Percentiles rank a stretch among this genome's conserved stretches.
Conservation (phyloP, 2,113 vertebrate species). For the Halcyon senegalensis region DNA sequence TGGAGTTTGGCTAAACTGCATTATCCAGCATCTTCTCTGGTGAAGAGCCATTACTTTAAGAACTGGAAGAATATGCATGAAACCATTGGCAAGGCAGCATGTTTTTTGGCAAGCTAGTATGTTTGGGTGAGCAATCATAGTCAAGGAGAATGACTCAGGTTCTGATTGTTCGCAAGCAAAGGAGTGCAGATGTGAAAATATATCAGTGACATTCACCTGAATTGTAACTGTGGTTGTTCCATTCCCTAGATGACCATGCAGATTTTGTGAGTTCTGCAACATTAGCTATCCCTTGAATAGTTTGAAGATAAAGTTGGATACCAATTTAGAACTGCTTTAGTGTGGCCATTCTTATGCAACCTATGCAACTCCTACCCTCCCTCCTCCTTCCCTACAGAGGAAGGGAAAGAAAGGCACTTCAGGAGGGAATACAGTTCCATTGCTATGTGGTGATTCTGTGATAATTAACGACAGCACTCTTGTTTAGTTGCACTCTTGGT, state of each 20-base stretch:
- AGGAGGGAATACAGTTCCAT: background rate
- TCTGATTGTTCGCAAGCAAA: background rate
- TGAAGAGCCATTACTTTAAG: background rate
- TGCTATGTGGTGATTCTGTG: background rate
- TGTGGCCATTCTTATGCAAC: background rate
- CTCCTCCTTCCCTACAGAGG: background rate
- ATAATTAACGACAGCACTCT: conserved; percentile 12
- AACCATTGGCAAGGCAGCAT: background rate
- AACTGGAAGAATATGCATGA: background rate
- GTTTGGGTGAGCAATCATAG: background rate
- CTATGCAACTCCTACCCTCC: background rate
- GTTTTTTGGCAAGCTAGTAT: background rate
- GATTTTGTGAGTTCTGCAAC: background rate
- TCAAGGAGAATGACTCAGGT: background rate
- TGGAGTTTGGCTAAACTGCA: background rate
- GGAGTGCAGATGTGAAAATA: background rate
- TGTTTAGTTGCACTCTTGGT: background rate
- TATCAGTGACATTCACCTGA: background rate
- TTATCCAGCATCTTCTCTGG: background rate
- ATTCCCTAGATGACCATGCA: background rate
- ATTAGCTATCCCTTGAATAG: background rate
- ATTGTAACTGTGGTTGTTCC: background rate
- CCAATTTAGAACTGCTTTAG: background rate
- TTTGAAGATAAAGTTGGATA: background rate
- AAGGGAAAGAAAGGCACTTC: background rate